Conservation (phyloP, 2,888 invertebrate species). For the Macropis europaea region DNA sequence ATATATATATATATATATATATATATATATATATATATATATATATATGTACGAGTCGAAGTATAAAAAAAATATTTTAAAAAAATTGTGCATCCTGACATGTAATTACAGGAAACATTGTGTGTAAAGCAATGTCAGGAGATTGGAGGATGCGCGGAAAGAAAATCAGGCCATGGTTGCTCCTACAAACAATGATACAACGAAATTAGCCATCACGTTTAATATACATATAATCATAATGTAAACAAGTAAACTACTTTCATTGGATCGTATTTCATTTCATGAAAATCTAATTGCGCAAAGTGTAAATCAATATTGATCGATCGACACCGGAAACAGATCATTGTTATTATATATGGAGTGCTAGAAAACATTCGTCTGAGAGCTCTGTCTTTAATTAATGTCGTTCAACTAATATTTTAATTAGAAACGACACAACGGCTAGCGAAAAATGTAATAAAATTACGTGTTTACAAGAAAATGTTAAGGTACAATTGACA, state of each 20-base stretch:
- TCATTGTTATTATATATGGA: no score
- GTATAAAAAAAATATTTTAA: conserved; percentile 9
- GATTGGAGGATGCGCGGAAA: conserved; percentile 38
- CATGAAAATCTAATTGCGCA: no score
- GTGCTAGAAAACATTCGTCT: no score
- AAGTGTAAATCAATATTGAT: neutral
- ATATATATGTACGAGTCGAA: neutral
- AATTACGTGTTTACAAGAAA: no score
- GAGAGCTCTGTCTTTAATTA: no score
- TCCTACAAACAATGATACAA: conserved; percentile 68
- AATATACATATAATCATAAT: neutral
- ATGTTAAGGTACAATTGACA: no score
- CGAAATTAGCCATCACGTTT: conserved; percentile 36
- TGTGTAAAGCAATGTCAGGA: conserved; percentile 32
- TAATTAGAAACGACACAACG: no score
- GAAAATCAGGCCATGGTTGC: conserved; percentile 64
- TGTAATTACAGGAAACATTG: conserved; percentile 29
- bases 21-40: neutral
- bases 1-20: no score
- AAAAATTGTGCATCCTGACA: conserved; percentile 10
- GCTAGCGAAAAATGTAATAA: no score
- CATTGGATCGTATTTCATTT: neutral
- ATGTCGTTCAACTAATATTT: no score
- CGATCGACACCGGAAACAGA: no score
- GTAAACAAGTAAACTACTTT: neutral